These are phyloP conservation scores for Tholera decimalis DNA, from an alignment of 2,888 invertebrate species.

Conservation along the genomic window DNA sequence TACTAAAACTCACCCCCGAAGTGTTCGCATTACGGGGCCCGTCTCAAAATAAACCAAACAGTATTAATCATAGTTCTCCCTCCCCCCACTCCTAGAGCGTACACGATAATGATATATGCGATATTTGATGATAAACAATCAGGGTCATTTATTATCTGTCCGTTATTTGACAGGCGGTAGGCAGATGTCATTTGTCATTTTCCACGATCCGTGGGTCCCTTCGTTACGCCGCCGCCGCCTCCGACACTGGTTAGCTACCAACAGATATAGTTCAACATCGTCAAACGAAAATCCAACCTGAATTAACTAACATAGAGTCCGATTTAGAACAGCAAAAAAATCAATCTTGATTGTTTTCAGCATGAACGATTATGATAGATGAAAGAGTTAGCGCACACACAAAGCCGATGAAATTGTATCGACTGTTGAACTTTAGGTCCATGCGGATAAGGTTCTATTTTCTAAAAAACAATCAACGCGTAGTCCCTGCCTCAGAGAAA, in stretches of 20 bases:
- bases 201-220: conserved; percentile 91
- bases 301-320: conserved; percentile 61
- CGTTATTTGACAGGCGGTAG: conserved; percentile 93
- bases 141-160: conserved; percentile 93
- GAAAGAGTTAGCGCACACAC: conserved; percentile 91
- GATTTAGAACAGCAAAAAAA: conserved; percentile 74
- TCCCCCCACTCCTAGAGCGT: conserved; percentile 82
- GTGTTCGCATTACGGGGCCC: conserved; percentile 84
- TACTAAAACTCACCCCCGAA: conserved; percentile 83
- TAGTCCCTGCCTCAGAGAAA: conserved; percentile 81
- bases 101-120: conserved; percentile 91
- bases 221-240: conserved; percentile 91
- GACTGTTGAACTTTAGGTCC: conserved; percentile 74
- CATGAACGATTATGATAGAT: conserved; percentile 92
- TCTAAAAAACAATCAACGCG: conserved; percentile 56
- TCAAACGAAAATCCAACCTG: conserved; percentile 71
- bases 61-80: conserved; percentile 88
- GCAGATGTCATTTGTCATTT: conserved; percentile 94
- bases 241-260: conserved; percentile 86
- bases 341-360: conserved; percentile 92
- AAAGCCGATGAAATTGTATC: conserved; percentile 76
- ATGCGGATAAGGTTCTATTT: conserved; percentile 76
- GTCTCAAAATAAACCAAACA: conserved; percentile 90
- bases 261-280: conserved; percentile 78
- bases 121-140: conserved; percentile 92